Base-by-base conservation (phyloP, 2,113 vertebrate genomes). In the Dipodomys stephensi region DNA sequence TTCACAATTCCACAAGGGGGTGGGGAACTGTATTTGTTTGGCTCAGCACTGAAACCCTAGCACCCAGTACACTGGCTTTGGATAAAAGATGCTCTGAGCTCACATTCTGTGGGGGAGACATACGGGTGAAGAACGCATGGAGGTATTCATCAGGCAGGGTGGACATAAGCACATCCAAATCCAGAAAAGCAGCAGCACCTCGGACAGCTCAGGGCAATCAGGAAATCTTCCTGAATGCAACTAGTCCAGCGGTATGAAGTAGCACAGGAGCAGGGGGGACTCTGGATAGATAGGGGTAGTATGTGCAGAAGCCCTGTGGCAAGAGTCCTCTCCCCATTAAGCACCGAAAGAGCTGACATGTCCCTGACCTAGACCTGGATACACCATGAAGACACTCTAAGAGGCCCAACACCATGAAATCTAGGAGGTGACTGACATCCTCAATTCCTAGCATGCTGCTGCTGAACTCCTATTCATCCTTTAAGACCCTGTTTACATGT, bases 181-280 rank as follows among this genome's bases (percentile, higher is more conserved):
- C 23, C 39, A 62, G 32, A 44, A 79, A 86, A 79, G 25, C 73
- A 57, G 18, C 12, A 49, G 9, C 49, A 15, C 46, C 18, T 91
- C 87, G 57, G 28, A 68, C 3, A 83, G 71, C 23, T 25, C 22
- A 15, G 20, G 28, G 6, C 1, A 12, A 4, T 46, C 23, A 39
- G 60, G 22, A 44, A 87, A 8, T 53, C 78, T 68, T 92, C 83
- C 62, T 67, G 62, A 79, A 91, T 46, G 27, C 18, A 28, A 77
- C 11, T 57, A 49, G 65, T 53, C 30, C 67, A 32, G 64, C 16
- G 4, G 4, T 4, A 27, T 60, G 35, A 53, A 19, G 27, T 1
- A 79, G 28, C 23, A 80, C 57, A 39, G 35, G 3, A 11, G 28
- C 35, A 53, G 13, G 57, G 25, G 4, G 13, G 23, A 7, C 12